Evolutionary conservation across 1,140 invertebrate species (phyloP).

Genomic region (Tetraneura akinire): DNA sequence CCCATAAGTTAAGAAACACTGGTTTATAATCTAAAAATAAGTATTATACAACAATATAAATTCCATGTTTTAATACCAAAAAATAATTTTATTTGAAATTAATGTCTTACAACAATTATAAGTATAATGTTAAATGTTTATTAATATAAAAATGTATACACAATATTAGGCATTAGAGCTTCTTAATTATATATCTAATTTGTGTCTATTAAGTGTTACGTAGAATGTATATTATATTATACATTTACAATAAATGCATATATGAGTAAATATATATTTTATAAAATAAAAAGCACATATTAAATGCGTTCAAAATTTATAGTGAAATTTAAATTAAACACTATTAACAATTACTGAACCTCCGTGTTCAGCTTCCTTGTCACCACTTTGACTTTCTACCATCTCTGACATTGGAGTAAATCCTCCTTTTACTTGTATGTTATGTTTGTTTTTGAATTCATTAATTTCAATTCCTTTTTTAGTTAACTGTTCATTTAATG

Average conservation of each 20-base stretch:
- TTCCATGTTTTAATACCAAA: too few relatives aligned
- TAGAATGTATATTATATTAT: constrained; percentile 2
- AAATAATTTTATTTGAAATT: too few relatives aligned
- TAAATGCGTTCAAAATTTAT: neutral
- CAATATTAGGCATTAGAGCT: neutral
- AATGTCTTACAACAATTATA: neutral
- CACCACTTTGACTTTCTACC: constrained; percentile 25
- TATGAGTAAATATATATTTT: neutral
- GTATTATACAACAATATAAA: too few relatives aligned
- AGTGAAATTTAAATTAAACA: constrained; percentile 11
- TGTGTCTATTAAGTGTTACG: constrained; percentile 1
- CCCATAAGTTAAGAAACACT: too few relatives aligned
- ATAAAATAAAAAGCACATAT: neutral
- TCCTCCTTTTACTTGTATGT: constrained; percentile 73
- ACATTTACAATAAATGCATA: neutral
- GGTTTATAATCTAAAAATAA: too few relatives aligned
- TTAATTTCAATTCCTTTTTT: constrained; percentile 90
- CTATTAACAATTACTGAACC: constrained; percentile 45
- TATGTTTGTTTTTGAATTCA: constrained; percentile 88
- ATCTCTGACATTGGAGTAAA: constrained; percentile 3
- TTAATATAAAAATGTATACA: constrained; percentile 37
- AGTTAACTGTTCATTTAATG: constrained; percentile 76
- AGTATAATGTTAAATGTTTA: constrained; percentile 36
- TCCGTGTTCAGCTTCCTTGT: constrained; percentile 26
- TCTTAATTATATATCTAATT: constrained; percentile 25